phyloP scores from a whole-genome alignment of 2,888 invertebrate genomes.

The Watsonalla cultraria region DNA sequence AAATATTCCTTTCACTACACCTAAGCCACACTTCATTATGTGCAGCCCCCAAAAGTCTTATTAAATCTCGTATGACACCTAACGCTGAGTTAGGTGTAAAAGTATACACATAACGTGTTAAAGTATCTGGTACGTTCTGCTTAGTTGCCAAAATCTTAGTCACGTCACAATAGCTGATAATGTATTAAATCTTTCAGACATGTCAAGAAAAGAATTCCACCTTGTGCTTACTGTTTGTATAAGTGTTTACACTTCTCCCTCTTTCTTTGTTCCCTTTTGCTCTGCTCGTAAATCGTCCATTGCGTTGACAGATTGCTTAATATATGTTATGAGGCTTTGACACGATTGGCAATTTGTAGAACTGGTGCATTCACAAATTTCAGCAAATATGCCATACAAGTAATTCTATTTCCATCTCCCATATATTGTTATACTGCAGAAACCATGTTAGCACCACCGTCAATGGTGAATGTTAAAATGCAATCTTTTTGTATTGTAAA shows the following conservation, averaged over 20 bases:
- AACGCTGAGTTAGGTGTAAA: no score
- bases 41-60: no score
- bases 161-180: slow-evolving; percentile 23
- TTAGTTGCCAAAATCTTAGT: slow-evolving; percentile 19
- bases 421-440: no score
- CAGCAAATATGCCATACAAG: slow-evolving; percentile 28
- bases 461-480: no score
- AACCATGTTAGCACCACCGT: no score
- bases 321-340: slow-evolving; percentile 33
- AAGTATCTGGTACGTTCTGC: slow-evolving; percentile 21
- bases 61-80: slow-evolving; percentile 21
- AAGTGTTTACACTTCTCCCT: slow-evolving; percentile 27
- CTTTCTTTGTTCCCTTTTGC: slow-evolving; percentile 21
- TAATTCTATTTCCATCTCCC: slow-evolving; percentile 27
- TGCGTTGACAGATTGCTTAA: slow-evolving; percentile 31
- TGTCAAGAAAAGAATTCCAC: slow-evolving; percentile 31
- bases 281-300: slow-evolving; percentile 31
- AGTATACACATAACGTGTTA: no score
- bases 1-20: no score
- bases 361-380: slow-evolving; percentile 24
- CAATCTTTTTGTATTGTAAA: no score
- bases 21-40: no score
- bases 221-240: slow-evolving; percentile 28
- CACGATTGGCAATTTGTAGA: slow-evolving; percentile 22
- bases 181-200: slow-evolving; percentile 25